Evolutionary conservation across 2,888 invertebrate species (phyloP).

Genomic region (Xylota segnis): DNA sequence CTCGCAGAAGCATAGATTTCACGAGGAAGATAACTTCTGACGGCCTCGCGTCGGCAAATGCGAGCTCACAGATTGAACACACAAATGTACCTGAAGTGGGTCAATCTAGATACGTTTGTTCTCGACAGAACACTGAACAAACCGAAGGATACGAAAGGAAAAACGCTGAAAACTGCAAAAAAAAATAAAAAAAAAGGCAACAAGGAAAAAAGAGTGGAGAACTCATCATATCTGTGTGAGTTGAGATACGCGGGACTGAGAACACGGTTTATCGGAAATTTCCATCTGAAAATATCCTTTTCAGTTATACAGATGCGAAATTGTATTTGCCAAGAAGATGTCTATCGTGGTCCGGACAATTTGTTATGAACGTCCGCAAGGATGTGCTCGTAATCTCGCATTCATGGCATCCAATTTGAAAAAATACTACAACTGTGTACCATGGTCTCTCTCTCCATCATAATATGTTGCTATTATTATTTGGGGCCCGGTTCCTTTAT

Average conservation of each 20-base stretch:
- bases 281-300: constrained; percentile 75
- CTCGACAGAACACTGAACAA: constrained; percentile 28
- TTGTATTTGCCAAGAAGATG: constrained; percentile 76
- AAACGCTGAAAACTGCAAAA: constrained; percentile 35
- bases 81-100: constrained; percentile 72
- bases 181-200: constrained; percentile 26
- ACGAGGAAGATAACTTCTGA: constrained; percentile 57
- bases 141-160: constrained; percentile 13
- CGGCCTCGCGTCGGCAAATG: constrained; percentile 67
- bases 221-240: constrained; percentile 53
- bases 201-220: constrained; percentile 15
- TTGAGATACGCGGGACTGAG: constrained; percentile 29
- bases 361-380: constrained; percentile 59
- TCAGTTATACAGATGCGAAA: constrained; percentile 70
- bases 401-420: constrained; percentile 68
- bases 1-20: constrained; percentile 56
- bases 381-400: constrained; percentile 62
- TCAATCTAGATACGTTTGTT: constrained; percentile 76
- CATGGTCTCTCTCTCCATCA: constrained; percentile 1
- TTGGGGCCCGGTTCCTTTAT: constrained; percentile 43
- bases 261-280: constrained; percentile 68
- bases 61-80: constrained; percentile 71
- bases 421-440: constrained; percentile 44
- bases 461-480: constrained; percentile 54
- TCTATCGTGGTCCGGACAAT: constrained; percentile 69